Conservation (phyloP, 2,888 invertebrate species). For the Eremobia ochroleuca region DNA sequence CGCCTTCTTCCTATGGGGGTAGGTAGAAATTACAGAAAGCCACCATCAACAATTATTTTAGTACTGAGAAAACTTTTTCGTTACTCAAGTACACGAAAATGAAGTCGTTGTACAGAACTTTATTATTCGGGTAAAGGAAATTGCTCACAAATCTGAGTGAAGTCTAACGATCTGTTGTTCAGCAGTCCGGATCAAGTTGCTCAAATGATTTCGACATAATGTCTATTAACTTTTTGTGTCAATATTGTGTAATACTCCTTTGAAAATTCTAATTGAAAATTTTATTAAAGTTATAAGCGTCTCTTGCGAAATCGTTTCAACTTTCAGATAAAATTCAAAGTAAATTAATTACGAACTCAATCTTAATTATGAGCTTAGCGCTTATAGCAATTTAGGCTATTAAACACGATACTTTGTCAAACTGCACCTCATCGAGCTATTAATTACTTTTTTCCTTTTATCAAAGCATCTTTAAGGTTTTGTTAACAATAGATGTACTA, state of each 20-base stretch:
- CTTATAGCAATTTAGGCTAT: slow-evolving; percentile 11
- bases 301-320: slow-evolving; percentile 32
- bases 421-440: slow-evolving; percentile 19
- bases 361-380: slow-evolving; percentile 23
- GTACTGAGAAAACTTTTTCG: not conserved
- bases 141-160: slow-evolving; percentile 12
- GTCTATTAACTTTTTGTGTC: slow-evolving; percentile 50
- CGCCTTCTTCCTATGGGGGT: not conserved
- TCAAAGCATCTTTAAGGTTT: slow-evolving; percentile 7
- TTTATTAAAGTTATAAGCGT: slow-evolving; percentile 36
- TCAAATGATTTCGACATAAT: slow-evolving; percentile 35
- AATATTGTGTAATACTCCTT: slow-evolving; percentile 40
- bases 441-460: not conserved
- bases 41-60: not conserved
- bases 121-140: slow-evolving; percentile 25
- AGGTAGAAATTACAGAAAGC: not conserved
- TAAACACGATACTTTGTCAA: not conserved
- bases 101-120: not conserved
- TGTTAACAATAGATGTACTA: not conserved
- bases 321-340: slow-evolving; percentile 48
- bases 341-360: slow-evolving; percentile 50
- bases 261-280: slow-evolving; percentile 48
- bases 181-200: slow-evolving; percentile 26
- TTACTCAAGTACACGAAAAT: not conserved
- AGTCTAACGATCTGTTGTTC: slow-evolving; percentile 11